These are phyloP conservation scores for Aphaenogaster ashmeadi DNA, from an alignment of 1,140 invertebrate genomes.

Conservation along the genomic window DNA sequence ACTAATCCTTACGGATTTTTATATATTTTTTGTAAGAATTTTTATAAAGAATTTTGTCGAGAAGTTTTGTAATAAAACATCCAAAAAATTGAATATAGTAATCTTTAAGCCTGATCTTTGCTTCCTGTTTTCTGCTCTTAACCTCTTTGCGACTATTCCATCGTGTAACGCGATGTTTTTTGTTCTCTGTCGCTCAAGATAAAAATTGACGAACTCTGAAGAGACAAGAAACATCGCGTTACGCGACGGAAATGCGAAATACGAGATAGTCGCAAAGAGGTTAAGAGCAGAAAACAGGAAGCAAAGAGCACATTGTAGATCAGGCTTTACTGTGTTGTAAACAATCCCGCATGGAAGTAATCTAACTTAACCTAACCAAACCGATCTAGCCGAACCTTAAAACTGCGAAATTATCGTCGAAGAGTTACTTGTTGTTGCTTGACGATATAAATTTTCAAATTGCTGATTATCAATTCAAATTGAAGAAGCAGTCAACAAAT, in stretches of 20 bases:
- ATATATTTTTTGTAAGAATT: constrained; percentile 21
- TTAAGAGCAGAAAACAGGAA: no score
- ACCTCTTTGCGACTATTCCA: no score
- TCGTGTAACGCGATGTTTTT: no score
- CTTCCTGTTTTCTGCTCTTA: no score
- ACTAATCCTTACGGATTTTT: background rate
- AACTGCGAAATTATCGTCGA: background rate
- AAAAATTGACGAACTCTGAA: no score
- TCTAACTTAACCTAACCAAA: background rate
- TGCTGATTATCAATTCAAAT: background rate
- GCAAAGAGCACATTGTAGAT: no score
- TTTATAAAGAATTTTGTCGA: background rate
- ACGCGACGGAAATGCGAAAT: no score
- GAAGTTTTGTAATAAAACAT: constrained; percentile 11
- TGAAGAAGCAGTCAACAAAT: background rate
- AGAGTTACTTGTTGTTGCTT: background rate
- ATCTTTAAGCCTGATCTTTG: no score
- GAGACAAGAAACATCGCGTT: no score
- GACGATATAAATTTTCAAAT: background rate
- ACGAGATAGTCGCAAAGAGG: no score
- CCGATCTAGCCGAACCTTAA: background rate
- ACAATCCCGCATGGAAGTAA: background rate
- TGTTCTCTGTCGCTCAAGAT: no score
- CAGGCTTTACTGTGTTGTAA: background rate
- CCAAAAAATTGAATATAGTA: background rate